Base-by-base conservation (phyloP, 1,140 invertebrate genomes). In the Eulimnadia texana region DNA sequence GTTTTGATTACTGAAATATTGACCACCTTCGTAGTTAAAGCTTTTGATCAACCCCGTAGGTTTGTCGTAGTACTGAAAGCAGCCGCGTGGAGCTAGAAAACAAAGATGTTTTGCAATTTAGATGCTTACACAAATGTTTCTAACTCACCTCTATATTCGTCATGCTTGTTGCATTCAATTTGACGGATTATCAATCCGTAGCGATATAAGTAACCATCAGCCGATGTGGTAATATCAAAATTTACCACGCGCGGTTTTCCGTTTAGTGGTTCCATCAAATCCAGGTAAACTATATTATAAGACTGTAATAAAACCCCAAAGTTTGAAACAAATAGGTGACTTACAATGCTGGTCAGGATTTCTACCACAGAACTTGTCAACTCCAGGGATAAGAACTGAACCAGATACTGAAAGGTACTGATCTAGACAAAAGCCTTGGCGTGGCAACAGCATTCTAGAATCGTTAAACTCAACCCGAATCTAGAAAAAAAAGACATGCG, bases 1-100 rank as follows among this genome's bases (percentile, higher is more conserved):
- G 50, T 65, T 66, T 47, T 67, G 64, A 16, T 63, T 65, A 49
- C 65, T 68, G 22, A 67, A 58, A 58, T 71, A 69, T 58, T 65
- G 61, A 16, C 54, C 62, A 6, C 69, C 69, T 33, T 68, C 68
- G 61, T 61, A 70, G 58, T 71, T 71, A 60, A 69, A 71, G 16
- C 67, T 69, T 60, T 68, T 68, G 16, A 71, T 64, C 2, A 64
- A 60, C 0, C 69, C 70, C 23, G 57, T 55, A 25, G 64, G 64
- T 0, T 64, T 63, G 25, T 67, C 54, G 60, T 62, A 70, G 60
- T 68, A 71, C 63, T 71, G 70, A 20, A 67, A 67, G 52, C 70
- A 71, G 19, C 70, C 70, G 49, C 65, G 64, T 3, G 70, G 70
- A 51, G 69, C 70, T 70, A 28, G 19, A 60, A 53, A 22, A 58